Base-by-base conservation (phyloP, 2,888 invertebrate genomes). In the Plagodis dolabraria region DNA sequence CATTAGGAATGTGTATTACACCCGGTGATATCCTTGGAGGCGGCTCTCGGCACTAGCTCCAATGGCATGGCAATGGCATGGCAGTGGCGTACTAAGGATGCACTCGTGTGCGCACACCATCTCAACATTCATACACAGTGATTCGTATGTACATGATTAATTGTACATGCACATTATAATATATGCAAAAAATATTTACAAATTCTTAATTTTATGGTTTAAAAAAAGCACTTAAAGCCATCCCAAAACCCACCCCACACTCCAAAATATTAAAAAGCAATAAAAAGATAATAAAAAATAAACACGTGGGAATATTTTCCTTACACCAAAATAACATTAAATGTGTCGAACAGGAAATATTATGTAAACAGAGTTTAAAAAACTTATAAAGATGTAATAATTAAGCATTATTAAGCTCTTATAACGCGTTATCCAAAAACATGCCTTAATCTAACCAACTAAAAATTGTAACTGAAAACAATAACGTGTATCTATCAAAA, bases 161-260 rank as follows among this genome's bases (percentile, higher is more conserved):
- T 80, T 80, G 77, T 83, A 83, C 83, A 87, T 83, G 79, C 83
- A 83, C 80, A 33, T 52, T 56, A 48, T 51, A 80, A 71, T 78
- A 82, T 82, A 85, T 83, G 89, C 89, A 89, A 91, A 91, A 86
- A 82, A 89, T 92, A 91, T 91, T 85, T 91, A 92, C 91, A 92
- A 66, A 72, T 77, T 75, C 85, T 82, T 85, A 87, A 77, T 82
- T 60, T 44, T 63, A 80, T 77, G n/a, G 75, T 80, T 69, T 83
- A 78, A 85, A 89, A 22, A 89, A 89, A 90, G 89, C 89, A 88
- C 87, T 89, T 87, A 85, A 78, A 82, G 77, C 79, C 82, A 76
- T 78, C 80, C 79, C 77, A 74, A 72, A 77, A 75, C 80, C 77
- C 75, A 72, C 79, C 75, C 77, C 76, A 76, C 70, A 77, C 79